Conservation (phyloP, 2,113 vertebrate species). For the Eulemur rufifrons region DNA sequence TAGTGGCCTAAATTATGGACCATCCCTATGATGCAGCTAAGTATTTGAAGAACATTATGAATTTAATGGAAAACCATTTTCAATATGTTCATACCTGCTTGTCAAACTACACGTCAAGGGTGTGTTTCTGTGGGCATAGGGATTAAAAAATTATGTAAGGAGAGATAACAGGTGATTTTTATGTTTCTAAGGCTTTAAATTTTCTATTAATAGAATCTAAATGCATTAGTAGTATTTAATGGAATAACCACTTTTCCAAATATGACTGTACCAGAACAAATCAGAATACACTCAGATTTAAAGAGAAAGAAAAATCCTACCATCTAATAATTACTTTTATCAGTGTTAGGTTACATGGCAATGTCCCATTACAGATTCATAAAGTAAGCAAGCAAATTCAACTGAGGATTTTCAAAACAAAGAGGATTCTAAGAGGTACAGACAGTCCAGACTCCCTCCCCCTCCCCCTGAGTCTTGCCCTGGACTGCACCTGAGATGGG, state of each 20-base stretch:
- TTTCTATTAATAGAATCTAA: background rate
- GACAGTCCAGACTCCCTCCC: background rate
- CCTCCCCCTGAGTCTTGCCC: background rate
- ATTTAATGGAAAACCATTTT: background rate
- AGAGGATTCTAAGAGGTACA: background rate
- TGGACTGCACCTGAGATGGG: background rate
- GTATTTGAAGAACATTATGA: background rate
- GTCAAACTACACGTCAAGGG: background rate
- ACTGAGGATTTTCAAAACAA: background rate
- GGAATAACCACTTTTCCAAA: background rate
- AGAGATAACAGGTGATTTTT: background rate
- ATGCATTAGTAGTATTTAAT: background rate
- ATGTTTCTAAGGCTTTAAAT: background rate
- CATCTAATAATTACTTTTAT: background rate
- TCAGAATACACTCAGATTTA: background rate
- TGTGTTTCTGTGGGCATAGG: background rate
- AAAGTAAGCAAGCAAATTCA: background rate
- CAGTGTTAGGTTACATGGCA: background rate
- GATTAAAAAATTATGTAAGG: background rate
- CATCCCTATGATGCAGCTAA: background rate
- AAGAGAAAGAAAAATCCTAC: background rate
- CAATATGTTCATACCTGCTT: background rate
- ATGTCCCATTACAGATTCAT: background rate
- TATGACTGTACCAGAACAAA: background rate
- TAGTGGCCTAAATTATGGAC: background rate